Evolutionary conservation across 2,797 vertebrate genomes (phyloP), one percentile per base, ranked within the genome.

Genomic region (Danio tinwini): DNA sequence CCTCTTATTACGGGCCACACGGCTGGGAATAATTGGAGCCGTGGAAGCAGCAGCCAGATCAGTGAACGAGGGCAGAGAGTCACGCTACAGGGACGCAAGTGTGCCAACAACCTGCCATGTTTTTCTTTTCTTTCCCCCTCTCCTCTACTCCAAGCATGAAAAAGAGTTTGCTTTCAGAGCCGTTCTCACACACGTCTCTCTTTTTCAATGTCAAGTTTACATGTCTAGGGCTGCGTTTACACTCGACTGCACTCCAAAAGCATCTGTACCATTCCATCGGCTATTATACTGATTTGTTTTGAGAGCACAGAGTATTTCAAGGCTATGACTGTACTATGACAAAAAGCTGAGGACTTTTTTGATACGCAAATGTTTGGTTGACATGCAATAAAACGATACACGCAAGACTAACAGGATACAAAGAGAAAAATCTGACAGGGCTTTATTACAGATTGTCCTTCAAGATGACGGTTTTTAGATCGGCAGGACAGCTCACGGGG

Each of bases 391-490:
- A 83, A 83, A 81, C 61, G 63, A 44, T 50, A 61, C 29, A 83
- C 21, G 40, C 73, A 49, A 81, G 29, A 64, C 70, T 80, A 67
- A 68, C 39, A 79, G 17, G 65, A 79, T 78, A 77, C 74, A 69
- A 69, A 37, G 29, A 64, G 55, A 69, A 19, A 42, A 77, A 74
- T 56, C 58, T n/a, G 59, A 81, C 44, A 83, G 83, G 61, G 63
- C 55, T n/a, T 16, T 3, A 64, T 80, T 92, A 92, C 62, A 91
- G 82, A 76, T 87, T 89, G 9, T 85, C 87, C 53, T 94, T 91
- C 74, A 90, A 77, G 10, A 92, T 85, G 29, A 94, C 83, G 0
- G 88, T 91, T 78, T 94, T 93, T 50, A 96, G 76, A 85, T 96
- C 95, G 0, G 92, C 91, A 0, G 93, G 90, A 59, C 89, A 89